Percentiles rank a stretch among this genome's conserved stretches.
Evolutionary conservation across 2,888 invertebrate species (phyloP).

Genomic region (Scaeva pyrastri): DNA sequence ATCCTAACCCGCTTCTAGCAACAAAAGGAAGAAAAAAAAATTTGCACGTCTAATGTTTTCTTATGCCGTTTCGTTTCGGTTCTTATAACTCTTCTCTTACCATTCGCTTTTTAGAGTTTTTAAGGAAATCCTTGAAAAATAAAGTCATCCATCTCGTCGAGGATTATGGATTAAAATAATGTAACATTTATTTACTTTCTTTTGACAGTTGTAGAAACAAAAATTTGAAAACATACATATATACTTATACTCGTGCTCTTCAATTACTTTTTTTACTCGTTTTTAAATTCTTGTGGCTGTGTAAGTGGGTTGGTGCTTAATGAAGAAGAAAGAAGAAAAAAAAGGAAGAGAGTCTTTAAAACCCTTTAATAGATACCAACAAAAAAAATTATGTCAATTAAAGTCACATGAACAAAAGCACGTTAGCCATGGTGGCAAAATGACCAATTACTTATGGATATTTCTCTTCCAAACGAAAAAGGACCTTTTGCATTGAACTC

Average conservation of each 20-base stretch:
- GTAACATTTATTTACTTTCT: conserved; percentile 65
- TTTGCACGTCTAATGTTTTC: conserved; percentile 41
- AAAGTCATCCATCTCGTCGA: conserved; percentile 62
- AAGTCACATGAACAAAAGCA: conserved; percentile 6
- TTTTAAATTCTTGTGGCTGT: background rate
- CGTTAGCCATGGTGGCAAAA: conserved; percentile 42
- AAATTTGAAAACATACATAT: background rate
- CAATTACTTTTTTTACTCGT: conserved; percentile 34
- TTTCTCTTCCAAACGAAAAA: background rate
- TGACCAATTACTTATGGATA: conserved; percentile 57
- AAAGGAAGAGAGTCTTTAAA: conserved; percentile 19
- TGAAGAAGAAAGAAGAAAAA: conserved; percentile 22
- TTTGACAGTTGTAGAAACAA: conserved; percentile 55
- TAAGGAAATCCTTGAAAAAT: conserved; percentile 42
- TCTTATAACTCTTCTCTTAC: background rate
- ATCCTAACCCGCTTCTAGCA: background rate
- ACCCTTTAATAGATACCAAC: conserved; percentile 7
- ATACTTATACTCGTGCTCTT: too few relatives aligned
- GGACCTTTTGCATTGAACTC: conserved; percentile 40
- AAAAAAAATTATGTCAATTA: background rate
- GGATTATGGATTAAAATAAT: conserved; percentile 70
- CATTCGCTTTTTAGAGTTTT: background rate
- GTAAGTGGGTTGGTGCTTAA: too few relatives aligned
- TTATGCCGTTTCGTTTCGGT: conserved; percentile 23
- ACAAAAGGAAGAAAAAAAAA: conserved; percentile 17